Evolutionary conservation across 2,797 vertebrate genomes (phyloP).

Genomic region (Onychomys arenicola): DNA sequence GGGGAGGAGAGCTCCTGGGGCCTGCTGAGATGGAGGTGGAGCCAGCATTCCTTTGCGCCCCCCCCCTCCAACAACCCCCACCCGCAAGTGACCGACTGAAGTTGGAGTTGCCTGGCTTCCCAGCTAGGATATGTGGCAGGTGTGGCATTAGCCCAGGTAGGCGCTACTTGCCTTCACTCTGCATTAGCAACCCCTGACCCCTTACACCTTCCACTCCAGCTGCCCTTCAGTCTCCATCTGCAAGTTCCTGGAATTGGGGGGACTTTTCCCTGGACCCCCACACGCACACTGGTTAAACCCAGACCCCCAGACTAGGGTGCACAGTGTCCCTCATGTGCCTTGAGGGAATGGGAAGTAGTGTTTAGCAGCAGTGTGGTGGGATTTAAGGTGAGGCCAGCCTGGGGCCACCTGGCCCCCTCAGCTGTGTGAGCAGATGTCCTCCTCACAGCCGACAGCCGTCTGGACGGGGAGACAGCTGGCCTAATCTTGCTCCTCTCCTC

Average conservation of each 20-base stretch:
- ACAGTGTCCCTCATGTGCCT: background rate
- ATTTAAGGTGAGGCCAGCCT: constrained; percentile 64
- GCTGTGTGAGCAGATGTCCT: constrained; percentile 81
- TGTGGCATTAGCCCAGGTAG: background rate
- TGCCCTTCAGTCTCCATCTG: background rate
- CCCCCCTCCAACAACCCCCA: background rate
- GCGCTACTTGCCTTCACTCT: background rate
- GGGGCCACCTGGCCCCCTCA: constrained; percentile 74
- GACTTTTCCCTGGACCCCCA: background rate
- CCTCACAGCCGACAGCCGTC: constrained; percentile 72
- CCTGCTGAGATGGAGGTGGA: background rate
- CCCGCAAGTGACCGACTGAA: background rate
- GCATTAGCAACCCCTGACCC: background rate
- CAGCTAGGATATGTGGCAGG: background rate
- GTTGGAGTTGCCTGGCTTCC: background rate
- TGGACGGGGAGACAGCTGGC: constrained; percentile 80
- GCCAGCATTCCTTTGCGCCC: background rate
- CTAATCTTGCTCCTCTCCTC: constrained; percentile 52
- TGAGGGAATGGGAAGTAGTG: background rate
- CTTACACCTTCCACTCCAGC: background rate
- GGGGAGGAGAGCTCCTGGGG: background rate
- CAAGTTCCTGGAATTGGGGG: background rate
- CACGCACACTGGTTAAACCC: background rate
- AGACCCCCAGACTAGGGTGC: background rate
- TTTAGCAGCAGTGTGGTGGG: background rate